A percentile compares a stretch with the other conserved stretches of the same genome.
Conservation (phyloP, 2,797 vertebrate species). For the Otus scops region DNA sequence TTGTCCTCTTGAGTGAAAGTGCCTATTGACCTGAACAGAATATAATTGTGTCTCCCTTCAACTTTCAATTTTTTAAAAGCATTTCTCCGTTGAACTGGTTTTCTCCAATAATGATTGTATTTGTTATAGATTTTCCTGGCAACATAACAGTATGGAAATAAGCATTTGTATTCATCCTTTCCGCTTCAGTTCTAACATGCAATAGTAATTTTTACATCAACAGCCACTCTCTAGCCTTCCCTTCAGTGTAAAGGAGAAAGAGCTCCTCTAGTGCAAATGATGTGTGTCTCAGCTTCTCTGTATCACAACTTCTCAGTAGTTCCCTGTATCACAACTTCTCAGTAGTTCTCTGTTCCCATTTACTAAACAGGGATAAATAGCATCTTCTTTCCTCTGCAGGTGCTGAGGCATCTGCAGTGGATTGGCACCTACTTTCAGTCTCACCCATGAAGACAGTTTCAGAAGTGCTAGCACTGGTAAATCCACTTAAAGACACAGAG, state of each 20-base stretch:
- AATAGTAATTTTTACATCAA: background rate
- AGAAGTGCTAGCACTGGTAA: background rate
- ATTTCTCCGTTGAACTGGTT: background rate
- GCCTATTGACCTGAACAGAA: slow-evolving; percentile 25
- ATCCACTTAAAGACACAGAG: background rate
- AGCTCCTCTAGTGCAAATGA: background rate
- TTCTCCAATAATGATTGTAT: background rate
- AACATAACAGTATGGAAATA: slow-evolving; percentile 2
- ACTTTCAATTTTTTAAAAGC: slow-evolving; percentile 1
- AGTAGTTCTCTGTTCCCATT: background rate
- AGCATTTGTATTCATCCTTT: background rate
- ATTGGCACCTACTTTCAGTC: background rate
- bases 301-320: background rate
- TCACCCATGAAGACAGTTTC: background rate
- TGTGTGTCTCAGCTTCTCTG: background rate
- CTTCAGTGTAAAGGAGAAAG: background rate
- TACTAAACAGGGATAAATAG: background rate
- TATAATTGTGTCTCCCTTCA: background rate
- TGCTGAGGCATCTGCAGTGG: background rate
- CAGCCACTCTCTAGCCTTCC: background rate
- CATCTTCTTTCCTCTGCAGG: background rate
- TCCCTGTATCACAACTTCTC: background rate
- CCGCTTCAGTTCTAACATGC: background rate
- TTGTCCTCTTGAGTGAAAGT: slow-evolving; percentile 18
- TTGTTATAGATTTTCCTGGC: background rate